These are phyloP conservation scores for Channallabes apus DNA, from an alignment of 2,797 vertebrate species.

Conservation along the genomic window DNA sequence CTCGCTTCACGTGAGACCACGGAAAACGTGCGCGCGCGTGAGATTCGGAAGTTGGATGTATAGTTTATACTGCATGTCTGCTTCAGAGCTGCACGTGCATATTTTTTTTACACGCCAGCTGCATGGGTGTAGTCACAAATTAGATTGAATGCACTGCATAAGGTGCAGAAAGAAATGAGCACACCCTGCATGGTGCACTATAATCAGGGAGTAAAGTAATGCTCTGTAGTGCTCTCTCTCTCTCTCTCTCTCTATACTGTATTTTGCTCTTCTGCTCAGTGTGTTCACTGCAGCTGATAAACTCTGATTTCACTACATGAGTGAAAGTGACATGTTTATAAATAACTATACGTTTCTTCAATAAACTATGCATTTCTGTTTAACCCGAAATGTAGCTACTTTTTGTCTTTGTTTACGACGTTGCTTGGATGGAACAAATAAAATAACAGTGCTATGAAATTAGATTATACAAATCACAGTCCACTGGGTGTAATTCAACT, in stretches of 20 bases:
- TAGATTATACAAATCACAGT: conserved; percentile 13
- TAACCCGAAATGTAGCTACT: not conserved
- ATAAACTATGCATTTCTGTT: not conserved
- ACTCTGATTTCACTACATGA: not conserved
- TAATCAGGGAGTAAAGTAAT: too few relatives aligned
- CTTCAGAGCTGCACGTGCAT: too few relatives aligned
- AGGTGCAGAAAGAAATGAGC: not conserved
- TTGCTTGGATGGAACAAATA: not conserved
- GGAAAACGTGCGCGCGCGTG: not conserved
- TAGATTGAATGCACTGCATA: not conserved
- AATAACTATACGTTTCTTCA: not conserved
- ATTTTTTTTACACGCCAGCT: too few relatives aligned
- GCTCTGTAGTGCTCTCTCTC: not conserved
- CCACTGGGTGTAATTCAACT: conserved; percentile 18
- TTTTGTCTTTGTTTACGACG: conserved; percentile 6
- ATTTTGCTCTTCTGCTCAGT: not conserved
- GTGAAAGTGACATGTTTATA: conserved; percentile 21
- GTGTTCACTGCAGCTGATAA: not conserved
- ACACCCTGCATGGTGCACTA: not conserved
- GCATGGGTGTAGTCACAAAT: not conserved
- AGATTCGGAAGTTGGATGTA: not conserved
- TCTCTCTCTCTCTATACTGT: not conserved
- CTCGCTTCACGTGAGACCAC: not conserved
- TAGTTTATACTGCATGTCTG: not conserved
- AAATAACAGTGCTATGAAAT: conserved; percentile 17